Percentiles rank a stretch among this genome's conserved stretches.
Evolutionary conservation across 2,113 vertebrate species (phyloP).

Genomic region (Oncorhynchus nerka): DNA sequence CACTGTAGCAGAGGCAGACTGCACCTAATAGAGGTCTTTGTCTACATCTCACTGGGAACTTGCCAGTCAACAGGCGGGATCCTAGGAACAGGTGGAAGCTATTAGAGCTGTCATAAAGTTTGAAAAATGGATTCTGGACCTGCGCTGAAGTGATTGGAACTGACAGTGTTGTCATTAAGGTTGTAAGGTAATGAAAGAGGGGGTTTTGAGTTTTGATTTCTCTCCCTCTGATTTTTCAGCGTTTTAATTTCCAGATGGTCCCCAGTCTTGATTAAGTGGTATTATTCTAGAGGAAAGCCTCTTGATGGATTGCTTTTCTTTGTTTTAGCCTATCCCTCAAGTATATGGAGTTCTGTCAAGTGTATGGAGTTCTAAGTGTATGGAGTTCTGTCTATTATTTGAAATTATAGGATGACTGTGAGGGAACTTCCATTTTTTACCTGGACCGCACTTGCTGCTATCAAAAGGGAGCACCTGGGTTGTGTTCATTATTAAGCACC

Average conservation of each 20-base stretch:
- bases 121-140: conserved; percentile 95
- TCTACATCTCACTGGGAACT: conserved; percentile 84
- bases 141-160: conserved; percentile 88
- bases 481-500: neutral
- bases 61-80: conserved; percentile 86
- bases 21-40: conserved; percentile 91
- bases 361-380: no score
- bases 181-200: conserved; percentile 72
- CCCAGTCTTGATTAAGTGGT: conserved; percentile 74
- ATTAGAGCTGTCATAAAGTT: conserved; percentile 99
- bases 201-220: conserved; percentile 76
- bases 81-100: conserved; percentile 89
- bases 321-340: neutral
- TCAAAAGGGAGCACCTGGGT: neutral
- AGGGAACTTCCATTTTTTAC: neutral
- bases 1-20: conserved; percentile 84
- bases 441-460: neutral
- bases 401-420: neutral
- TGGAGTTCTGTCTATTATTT: neutral
- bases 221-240: conserved; percentile 75
- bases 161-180: conserved; percentile 98
- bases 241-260: conserved; percentile 89
- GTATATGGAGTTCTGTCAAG: neutral
- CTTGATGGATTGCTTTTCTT: neutral
- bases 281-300: conserved; percentile 51